Percentiles rank a stretch among this genome's conserved stretches.
phyloP scores from a whole-genome alignment of 2,113 vertebrate species.

The Myrmophylax atrothorax region DNA sequence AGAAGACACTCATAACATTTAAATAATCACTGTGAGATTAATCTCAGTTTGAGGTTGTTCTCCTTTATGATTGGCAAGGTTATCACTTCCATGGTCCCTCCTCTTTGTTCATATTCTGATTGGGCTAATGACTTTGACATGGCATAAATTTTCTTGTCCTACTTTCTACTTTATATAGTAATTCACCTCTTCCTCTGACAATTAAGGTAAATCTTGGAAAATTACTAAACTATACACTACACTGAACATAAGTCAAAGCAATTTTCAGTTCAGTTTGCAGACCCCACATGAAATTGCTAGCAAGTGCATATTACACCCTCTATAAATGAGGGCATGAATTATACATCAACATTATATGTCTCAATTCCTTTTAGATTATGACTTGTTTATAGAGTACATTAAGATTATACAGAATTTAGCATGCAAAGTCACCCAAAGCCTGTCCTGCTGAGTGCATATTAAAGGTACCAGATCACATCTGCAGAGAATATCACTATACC shows the following conservation, averaged over 20 bases:
- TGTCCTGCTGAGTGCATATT: not conserved
- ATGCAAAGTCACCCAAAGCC: slow-evolving; percentile 10
- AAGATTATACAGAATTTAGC: not conserved
- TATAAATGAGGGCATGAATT: slow-evolving; percentile 56
- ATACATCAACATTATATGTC: not conserved
- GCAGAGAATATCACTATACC: not conserved
- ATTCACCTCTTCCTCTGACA: slow-evolving; percentile 32
- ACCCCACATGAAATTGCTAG: slow-evolving; percentile 27
- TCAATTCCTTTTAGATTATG: slow-evolving; percentile 47
- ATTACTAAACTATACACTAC: slow-evolving; percentile 44
- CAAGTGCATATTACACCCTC: slow-evolving; percentile 30
- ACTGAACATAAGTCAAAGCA: slow-evolving; percentile 47
- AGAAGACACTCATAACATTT: not conserved
- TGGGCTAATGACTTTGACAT: not conserved
- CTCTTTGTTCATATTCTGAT: not conserved
- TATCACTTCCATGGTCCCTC: not conserved
- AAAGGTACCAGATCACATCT: not conserved
- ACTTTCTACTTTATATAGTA: not conserved
- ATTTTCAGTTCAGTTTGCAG: slow-evolving; percentile 22
- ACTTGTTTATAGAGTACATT: slow-evolving; percentile 5
- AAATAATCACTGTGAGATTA: not conserved
- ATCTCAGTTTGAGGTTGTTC: not conserved
- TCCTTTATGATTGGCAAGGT: slow-evolving; percentile 1
- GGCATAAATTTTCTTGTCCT: slow-evolving; percentile 21
- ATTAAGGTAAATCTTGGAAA: slow-evolving; percentile 36